Base-by-base conservation (phyloP, 2,888 invertebrate genomes). In the Sphaerolaimus hirsutus region DNA sequence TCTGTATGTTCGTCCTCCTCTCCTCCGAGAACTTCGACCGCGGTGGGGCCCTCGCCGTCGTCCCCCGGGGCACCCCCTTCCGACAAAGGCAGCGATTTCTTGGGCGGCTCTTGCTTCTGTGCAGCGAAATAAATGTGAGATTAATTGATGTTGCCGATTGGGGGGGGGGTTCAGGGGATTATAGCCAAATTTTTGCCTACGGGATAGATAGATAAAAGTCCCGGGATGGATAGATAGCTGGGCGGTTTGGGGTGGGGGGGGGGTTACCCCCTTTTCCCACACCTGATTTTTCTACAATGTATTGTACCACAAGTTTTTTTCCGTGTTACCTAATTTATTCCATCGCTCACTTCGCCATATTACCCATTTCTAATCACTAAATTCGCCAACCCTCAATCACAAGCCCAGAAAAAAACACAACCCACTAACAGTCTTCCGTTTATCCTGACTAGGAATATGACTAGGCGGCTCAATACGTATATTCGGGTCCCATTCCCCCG, bases 401-500 rank as follows among this genome's bases (percentile, higher is more conserved):
- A 4, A 36, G 36, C 36, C 3, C 36, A 5, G 36, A n/a, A n/a
- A n/a, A n/a, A n/a, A n/a, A n/a, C n/a, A n/a, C n/a, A n/a, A n/a
- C n/a, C n/a, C n/a, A n/a, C n/a, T n/a, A 17, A 49, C 49, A 36
- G 52, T 53, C 87, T 55, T 60, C 42, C 60, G 50, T 47, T 57
- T 59, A 60, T 61, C 61, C 49, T 66, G 63, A 25, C 61, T 59
- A 12, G 64, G 66, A 37, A 64, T 89, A 87, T 89, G n/a, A n/a
- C n/a, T 53, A 3, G 66, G 66, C 25, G 68, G 66, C 47, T 68
- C 66, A 46, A 67, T 66, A 45, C 67, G 58, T 45, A 69, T 69
- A 37, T 58, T 59, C 10, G 67, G 66, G 52, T 67, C 65, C 66
- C 67, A 67, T 70, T 91, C 89, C 19, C 89, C 89, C 1, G 91